Base-by-base conservation (phyloP, 2,888 invertebrate genomes). In the Amorpha juglandis region DNA sequence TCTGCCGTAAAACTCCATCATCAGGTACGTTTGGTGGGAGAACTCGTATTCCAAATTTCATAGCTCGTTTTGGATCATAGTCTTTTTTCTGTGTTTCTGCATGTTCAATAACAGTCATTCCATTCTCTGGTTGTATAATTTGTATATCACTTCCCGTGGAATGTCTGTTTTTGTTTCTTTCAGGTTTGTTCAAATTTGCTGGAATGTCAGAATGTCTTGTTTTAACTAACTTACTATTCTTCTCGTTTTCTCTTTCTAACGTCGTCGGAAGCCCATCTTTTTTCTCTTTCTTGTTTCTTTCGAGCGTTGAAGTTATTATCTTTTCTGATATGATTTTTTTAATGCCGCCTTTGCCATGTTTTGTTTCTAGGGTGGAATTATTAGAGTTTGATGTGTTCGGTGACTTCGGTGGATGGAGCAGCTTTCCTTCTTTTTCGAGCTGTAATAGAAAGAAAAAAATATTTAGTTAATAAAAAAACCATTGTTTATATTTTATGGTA, bases 21-120 rank as follows among this genome's bases (percentile, higher is more conserved):
- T 94, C 93, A 42, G 94, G 94, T 47, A 94, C 87, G 68, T 93
- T 94, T 6, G 94, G 94, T 14, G 95, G 95, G 6, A 96, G 83
- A 0, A 96, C 96, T 78, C 95, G 92, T 64, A 96, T 95, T 0
- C 96, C 96, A 65, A 96, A 96, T 80, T 96, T 96, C 84, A 95
- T 94, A 62, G 93, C 95, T 68, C 94, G 93, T 72, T 94, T 94
- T 0, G 91, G 88, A 68, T 95, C 95, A 53, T 94, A 90, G 72
- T 94, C 95, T 70, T 91, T 89, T 78, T 94, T 95, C 76, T 95
- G 95, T 0, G 88, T 79, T 83, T 95, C 94, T 0, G 87, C 81
- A 42, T 92, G 90, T 76, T 94, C 94, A 38, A 91, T 78, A 47
- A 87, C 83, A 51, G 82, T 73, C 19, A 88, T 80, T 0, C 91